Percentiles rank a stretch among this genome's conserved stretches.
Conservation (phyloP, 1,140 invertebrate species). For the Leptinotarsa texana region DNA sequence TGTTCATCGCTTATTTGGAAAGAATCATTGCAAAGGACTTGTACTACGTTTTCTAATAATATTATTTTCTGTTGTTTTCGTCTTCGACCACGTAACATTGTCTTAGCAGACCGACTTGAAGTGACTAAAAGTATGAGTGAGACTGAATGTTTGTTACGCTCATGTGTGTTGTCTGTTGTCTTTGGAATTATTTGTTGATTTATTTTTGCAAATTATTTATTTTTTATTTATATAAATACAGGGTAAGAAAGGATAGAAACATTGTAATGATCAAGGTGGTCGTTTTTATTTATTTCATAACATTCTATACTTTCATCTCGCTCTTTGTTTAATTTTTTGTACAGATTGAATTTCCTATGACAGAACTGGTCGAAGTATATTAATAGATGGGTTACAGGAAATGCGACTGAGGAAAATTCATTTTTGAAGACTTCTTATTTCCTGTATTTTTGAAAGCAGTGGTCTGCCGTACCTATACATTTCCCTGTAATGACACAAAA, state of each 20-base stretch:
- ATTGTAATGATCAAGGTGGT: neutral
- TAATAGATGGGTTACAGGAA: neutral
- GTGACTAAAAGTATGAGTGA: slow-evolving; percentile 25
- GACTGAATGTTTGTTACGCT: neutral
- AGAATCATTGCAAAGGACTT: neutral
- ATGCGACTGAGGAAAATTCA: neutral
- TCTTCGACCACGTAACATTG: neutral
- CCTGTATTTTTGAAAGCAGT: neutral
- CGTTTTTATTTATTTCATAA: neutral
- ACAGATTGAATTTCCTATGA: slow-evolving; percentile 1
- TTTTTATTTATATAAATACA: slow-evolving; percentile 17
- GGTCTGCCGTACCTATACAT: slow-evolving; percentile 25
- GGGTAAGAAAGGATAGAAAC: slow-evolving; percentile 1
- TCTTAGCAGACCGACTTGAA: slow-evolving; percentile 17
- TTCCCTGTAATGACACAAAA: slow-evolving; percentile 11
- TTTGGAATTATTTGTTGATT: slow-evolving; percentile 27
- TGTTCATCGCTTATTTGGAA: neutral
- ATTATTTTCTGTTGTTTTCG: too few species aligned
- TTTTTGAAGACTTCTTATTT: neutral
- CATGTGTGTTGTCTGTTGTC: slow-evolving; percentile 14
- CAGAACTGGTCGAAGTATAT: slow-evolving; percentile 6
- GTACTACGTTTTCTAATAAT: neutral
- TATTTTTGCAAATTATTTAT: slow-evolving; percentile 21
- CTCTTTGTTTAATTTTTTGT: neutral
- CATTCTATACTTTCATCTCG: slow-evolving; percentile 1